Conservation (phyloP, 2,113 vertebrate species). For the Ctenomys sociabilis region DNA sequence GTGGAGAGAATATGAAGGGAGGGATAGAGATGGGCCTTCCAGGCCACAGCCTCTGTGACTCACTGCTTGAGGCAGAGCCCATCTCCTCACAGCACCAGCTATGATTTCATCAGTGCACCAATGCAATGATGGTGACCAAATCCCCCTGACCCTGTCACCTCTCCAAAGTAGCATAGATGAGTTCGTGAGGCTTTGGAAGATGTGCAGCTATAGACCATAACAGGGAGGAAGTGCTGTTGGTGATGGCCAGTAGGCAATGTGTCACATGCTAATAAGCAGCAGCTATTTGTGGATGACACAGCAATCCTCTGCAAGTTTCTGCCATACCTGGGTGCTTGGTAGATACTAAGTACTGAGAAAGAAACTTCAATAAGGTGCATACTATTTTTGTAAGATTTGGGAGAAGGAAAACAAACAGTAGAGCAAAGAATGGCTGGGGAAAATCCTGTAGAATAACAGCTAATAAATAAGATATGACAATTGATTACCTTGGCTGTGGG, state of each 20-base stretch:
- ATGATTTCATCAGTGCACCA: not conserved
- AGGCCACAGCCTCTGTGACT: not conserved
- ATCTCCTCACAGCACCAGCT: not conserved
- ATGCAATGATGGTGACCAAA: not conserved
- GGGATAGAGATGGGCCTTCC: not conserved
- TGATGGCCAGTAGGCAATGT: too few species aligned
- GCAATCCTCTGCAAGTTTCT: not conserved
- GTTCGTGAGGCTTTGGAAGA: not conserved
- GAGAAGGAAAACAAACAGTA: not conserved
- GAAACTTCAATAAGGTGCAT: not conserved
- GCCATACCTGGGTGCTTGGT: not conserved
- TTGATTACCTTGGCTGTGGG: not conserved
- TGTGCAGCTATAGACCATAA: not conserved
- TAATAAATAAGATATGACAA: not conserved
- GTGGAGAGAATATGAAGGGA: not conserved
- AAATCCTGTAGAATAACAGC: not conserved
- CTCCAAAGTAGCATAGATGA: not conserved
- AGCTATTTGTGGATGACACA: not conserved
- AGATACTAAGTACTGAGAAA: not conserved
- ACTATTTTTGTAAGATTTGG: not conserved
- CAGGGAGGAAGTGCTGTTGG: not conserved
- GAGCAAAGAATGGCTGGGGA: not conserved
- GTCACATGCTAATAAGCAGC: not conserved
- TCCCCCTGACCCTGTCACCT: not conserved
- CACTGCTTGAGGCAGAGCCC: too few species aligned